Conservation (phyloP, 1,140 invertebrate species). For the Eriocheir sinensis region DNA sequence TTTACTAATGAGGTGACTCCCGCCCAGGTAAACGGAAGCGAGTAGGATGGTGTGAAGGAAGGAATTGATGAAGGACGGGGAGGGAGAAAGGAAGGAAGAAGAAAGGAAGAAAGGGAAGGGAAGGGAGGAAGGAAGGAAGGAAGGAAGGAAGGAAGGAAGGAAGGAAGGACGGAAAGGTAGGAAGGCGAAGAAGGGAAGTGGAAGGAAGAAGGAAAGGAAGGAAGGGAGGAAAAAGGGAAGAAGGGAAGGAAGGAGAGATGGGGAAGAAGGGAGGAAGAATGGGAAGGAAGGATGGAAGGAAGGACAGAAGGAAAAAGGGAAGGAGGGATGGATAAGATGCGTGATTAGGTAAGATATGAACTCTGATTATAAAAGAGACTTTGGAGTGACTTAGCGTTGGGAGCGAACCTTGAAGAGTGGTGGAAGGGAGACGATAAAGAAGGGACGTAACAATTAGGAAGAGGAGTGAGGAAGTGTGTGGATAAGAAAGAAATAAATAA, state of each 20-base stretch:
- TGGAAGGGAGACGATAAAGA: no score
- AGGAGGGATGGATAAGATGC: no score
- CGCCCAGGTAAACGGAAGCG: neutral
- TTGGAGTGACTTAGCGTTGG: no score
- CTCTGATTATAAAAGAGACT: no score
- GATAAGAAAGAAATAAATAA: no score
- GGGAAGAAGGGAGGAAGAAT: conserved; percentile 5
- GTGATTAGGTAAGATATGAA: no score
- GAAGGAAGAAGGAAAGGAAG: neutral
- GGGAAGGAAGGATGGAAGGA: neutral
- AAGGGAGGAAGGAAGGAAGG: neutral
- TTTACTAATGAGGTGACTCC: neutral
- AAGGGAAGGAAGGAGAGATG: conserved; percentile 7
- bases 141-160: conserved; percentile 22
- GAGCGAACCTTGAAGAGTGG: no score
- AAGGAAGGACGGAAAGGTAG: neutral
- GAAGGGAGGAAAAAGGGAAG: neutral
- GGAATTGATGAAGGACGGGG: no score
- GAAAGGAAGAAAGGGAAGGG: neutral
- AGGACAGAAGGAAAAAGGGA: neutral
- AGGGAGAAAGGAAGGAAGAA: no score
- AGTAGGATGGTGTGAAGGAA: neutral
- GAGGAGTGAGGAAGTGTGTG: no score
- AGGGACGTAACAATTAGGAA: no score
- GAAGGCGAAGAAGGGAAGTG: neutral